phyloP scores from a whole-genome alignment of 2,888 invertebrate genomes.

The Spisula solida region DNA sequence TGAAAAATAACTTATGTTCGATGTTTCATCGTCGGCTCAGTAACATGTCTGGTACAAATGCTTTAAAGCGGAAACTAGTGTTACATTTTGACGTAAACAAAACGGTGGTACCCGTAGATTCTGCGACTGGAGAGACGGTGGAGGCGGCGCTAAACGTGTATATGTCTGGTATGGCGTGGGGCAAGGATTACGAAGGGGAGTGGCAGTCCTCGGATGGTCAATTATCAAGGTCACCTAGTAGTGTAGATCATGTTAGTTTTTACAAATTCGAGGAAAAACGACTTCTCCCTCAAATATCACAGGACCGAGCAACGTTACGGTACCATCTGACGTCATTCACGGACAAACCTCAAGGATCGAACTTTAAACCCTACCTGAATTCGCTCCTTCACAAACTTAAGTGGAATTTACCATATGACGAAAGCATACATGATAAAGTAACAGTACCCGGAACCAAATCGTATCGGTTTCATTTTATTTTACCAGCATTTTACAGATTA shows the following conservation, averaged over 20 bases:
- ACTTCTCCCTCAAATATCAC: slow-evolving; percentile 40
- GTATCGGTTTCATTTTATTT: slow-evolving; percentile 61
- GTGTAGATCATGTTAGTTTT: slow-evolving; percentile 59
- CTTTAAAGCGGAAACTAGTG: slow-evolving; percentile 58
- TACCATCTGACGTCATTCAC: slow-evolving; percentile 66
- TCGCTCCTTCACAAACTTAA: slow-evolving; percentile 51
- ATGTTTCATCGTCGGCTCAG: slow-evolving; percentile 52
- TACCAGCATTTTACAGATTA: slow-evolving; percentile 66
- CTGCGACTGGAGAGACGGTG: slow-evolving; percentile 67
- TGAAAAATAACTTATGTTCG: slow-evolving; percentile 60
- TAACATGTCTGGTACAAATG: slow-evolving; percentile 35
- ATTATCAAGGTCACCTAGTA: slow-evolving; percentile 42
- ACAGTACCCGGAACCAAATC: slow-evolving; percentile 64
- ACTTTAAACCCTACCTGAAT: slow-evolving; percentile 66
- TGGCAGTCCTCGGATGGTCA: slow-evolving; percentile 55
- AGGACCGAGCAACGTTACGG: slow-evolving; percentile 53
- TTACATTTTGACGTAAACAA: slow-evolving; percentile 71
- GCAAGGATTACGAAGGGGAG: slow-evolving; percentile 61
- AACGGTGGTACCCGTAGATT: slow-evolving; percentile 69
- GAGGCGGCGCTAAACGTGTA: slow-evolving; percentile 66
- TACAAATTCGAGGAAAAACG: slow-evolving; percentile 68
- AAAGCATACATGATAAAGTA: slow-evolving; percentile 51
- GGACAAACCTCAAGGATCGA: slow-evolving; percentile 64
- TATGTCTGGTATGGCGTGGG: slow-evolving; percentile 67
- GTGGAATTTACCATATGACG: slow-evolving; percentile 65